phyloP scores from a whole-genome alignment of 2,113 vertebrate species.

The Chaenocephalus aceratus region DNA sequence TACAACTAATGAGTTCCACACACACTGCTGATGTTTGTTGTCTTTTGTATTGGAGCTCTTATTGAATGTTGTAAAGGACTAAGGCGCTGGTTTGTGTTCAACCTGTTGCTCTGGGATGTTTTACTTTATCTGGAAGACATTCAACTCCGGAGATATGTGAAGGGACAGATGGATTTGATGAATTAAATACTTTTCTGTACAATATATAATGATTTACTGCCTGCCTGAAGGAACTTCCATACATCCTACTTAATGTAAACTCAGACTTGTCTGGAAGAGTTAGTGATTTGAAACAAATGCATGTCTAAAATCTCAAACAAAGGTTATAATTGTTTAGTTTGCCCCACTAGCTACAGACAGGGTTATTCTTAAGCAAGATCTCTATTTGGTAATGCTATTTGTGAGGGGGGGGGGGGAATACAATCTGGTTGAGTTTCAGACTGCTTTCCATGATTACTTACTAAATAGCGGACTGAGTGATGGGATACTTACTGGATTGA shows the following conservation, averaged over 20 bases:
- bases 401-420: background rate
- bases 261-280: background rate
- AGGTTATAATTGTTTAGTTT: background rate
- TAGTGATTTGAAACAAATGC: background rate
- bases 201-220: constrained; percentile 23
- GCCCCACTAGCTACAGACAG: background rate
- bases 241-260: background rate
- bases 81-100: constrained; percentile 10
- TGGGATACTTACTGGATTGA: background rate
- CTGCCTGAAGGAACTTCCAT: constrained; percentile 1
- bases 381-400: background rate
- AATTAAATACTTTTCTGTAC: constrained; percentile 9
- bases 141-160: constrained; percentile 20
- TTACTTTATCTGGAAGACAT: background rate
- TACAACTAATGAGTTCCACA: constrained; percentile 33
- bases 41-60: constrained; percentile 9
- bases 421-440: background rate
- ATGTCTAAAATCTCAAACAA: background rate
- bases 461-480: background rate
- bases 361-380: background rate
- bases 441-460: background rate
- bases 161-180: constrained; percentile 22
- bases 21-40: background rate
- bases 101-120: constrained; percentile 9
- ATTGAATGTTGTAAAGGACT: constrained; percentile 18